Evolutionary conservation across 2,113 vertebrate species (phyloP), one percentile per base, ranked within the genome.

Genomic region (Syngnathus scovelli): DNA sequence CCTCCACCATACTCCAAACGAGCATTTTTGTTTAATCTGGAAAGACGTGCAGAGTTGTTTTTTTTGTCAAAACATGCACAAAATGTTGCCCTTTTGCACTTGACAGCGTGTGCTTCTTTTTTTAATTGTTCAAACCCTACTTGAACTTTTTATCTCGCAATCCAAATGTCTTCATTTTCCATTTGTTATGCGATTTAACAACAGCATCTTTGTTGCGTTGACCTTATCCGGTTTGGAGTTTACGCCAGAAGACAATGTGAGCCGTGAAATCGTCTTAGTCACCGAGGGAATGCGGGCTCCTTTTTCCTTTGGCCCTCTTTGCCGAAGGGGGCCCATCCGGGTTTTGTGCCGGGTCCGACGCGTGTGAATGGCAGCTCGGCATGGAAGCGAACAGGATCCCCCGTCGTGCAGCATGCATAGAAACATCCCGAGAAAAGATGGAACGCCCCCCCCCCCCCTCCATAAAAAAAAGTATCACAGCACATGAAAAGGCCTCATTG

Each of bases 211-310:
- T 85, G 84, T 90, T 90, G 88, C 85, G 89, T 87, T 89, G 78
- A 80, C 75, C 60, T 74, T 27, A 54, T 83, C 79, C 80, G 83
- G 82, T 89, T 91, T 84, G 81, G 64, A 79, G 72, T 27, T 46
- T 74, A 82, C 71, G 81, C 36, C 61, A 71, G 66, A 79, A 72
- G 63, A 73, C 78, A 87, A 85, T 89, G 82, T 88, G 83, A 88
- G 85, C 78, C 85, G 80, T 90, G 88, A 87, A 90, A 90, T 81
- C 85, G 87, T 83, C 78, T 86, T 87, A 85, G 83, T 83, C 70
- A 13, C 18, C 15, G 11, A 68, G 74, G 71, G 79, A 82, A 83
- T 82, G 81, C 69, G 73, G 70, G 75, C 77, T 80, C 68, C 69
- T 71, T 83, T 0, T n/a, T 38, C 74, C 41, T 65, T 81, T 83